Evolutionary conservation across 2,797 vertebrate species (phyloP), one percentile per base, ranked within the genome.

Genomic region (Tapirus indicus): DNA sequence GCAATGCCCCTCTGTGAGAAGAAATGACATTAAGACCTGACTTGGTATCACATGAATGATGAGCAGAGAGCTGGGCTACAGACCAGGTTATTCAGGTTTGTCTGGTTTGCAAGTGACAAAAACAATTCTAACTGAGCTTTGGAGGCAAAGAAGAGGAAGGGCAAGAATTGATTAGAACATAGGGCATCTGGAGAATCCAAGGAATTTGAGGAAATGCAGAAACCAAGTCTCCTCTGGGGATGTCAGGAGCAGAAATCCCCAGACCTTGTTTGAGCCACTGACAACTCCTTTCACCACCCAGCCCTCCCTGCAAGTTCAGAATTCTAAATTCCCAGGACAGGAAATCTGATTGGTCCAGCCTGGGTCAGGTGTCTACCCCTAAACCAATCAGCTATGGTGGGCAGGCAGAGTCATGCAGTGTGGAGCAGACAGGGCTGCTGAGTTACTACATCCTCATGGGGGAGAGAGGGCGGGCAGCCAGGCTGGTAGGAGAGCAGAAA

Each of bases 301-400:
- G 21, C 12, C 20, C 29, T 88, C 21, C 32, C 47, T 52, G 27
- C 13, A 74, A 85, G 80, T 12, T 56, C 32, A 58, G 35, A 41
- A 77, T 71, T 71, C 56, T 38, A 71, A 87, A 91, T 64, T 72
- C 32, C 47, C 87, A 83, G 75, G 47, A 21, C 69, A 91, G 64
- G 35, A 91, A 41, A 79, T 74, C 38, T 87, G 88, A 74, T 60
- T 88, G 84, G 92, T 2, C 32, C 72, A 71, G 72, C 16, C 1
- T 23, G 25, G 27, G 47, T 78, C 77, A 78, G 54, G 18, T 88
- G 71, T 80, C 29, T 38, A 20, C 2, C 7, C 23, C 56, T 79
- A 56, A 78, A 21, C 71, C 84, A 88, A 60, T 92, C 64, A 92
- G 72, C 44, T 32, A 0, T 10, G 10, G 49, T 6, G 35, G 71